These are phyloP conservation scores for Schrankia costaestrigalis DNA, from an alignment of 2,888 invertebrate genomes.

Conservation along the genomic window DNA sequence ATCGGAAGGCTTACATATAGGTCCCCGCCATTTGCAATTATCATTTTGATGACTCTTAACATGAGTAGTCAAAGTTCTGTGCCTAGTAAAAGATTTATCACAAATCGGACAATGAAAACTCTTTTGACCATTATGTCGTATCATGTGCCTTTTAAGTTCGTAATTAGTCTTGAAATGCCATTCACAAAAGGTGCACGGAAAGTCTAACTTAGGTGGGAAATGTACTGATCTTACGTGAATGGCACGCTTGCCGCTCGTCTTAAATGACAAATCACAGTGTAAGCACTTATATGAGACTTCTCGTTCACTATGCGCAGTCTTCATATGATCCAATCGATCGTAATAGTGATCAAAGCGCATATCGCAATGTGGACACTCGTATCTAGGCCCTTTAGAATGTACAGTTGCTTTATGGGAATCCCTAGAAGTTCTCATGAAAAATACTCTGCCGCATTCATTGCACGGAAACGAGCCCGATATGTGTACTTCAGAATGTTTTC, in stretches of 20 bases:
- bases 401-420: constrained; percentile 63
- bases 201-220: constrained; percentile 55
- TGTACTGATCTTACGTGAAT: constrained; percentile 58
- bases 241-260: constrained; percentile 64
- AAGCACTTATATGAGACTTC: constrained; percentile 58
- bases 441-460: constrained; percentile 57
- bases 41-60: constrained; percentile 59
- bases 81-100: constrained; percentile 58
- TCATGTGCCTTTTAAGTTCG: constrained; percentile 64
- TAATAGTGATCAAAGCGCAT: constrained; percentile 65
- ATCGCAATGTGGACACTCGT: constrained; percentile 67
- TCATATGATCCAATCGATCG: constrained; percentile 64
- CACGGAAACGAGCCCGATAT: constrained; percentile 65
- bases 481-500: constrained; percentile 70
- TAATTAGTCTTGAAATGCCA: constrained; percentile 66
- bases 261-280: constrained; percentile 61
- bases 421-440: constrained; percentile 60
- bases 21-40: constrained; percentile 52
- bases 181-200: constrained; percentile 56
- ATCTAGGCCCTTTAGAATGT: constrained; percentile 62
- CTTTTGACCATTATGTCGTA: constrained; percentile 60
- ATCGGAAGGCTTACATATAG: constrained; percentile 44
- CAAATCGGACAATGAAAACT: constrained; percentile 60
- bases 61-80: constrained; percentile 54
- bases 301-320: constrained; percentile 59